phyloP scores from a whole-genome alignment of 2,888 invertebrate genomes.

The Drosophila koepferae region DNA sequence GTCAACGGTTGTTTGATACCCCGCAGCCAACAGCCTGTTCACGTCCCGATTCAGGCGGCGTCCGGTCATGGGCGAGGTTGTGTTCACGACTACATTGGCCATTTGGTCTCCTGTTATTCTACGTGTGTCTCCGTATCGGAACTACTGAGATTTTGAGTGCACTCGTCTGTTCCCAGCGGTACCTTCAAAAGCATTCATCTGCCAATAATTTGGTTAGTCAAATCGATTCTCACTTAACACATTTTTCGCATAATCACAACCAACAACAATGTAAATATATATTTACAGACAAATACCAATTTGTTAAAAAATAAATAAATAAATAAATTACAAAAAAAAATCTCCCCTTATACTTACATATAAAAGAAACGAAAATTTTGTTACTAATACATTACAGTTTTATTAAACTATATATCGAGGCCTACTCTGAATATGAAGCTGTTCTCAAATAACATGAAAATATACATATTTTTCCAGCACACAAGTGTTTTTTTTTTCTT shows the following conservation, averaged over 20 bases:
- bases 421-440: slow-evolving; percentile 36
- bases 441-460: not conserved
- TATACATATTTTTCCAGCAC: not conserved
- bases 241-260: not conserved
- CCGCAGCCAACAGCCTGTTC: slow-evolving; percentile 61
- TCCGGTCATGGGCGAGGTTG: slow-evolving; percentile 65
- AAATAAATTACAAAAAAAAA: not conserved
- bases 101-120: slow-evolving; percentile 54
- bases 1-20: slow-evolving; percentile 50
- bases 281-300: not conserved
- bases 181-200: slow-evolving; percentile 68
- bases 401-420: slow-evolving; percentile 28
- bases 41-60: slow-evolving; percentile 68
- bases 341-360: slow-evolving; percentile 55
- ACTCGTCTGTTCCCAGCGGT: slow-evolving; percentile 67
- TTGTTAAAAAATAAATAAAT: not conserved
- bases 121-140: slow-evolving; percentile 57
- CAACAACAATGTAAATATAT: not conserved
- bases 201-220: not conserved
- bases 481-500: not conserved
- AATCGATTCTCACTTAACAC: not conserved
- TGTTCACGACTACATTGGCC: slow-evolving; percentile 68
- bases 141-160: slow-evolving; percentile 69
- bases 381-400: slow-evolving; percentile 51
- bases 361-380: slow-evolving; percentile 64